Base-by-base conservation (phyloP, 2,797 vertebrate species). In the Aeoliscus strigatus region DNA sequence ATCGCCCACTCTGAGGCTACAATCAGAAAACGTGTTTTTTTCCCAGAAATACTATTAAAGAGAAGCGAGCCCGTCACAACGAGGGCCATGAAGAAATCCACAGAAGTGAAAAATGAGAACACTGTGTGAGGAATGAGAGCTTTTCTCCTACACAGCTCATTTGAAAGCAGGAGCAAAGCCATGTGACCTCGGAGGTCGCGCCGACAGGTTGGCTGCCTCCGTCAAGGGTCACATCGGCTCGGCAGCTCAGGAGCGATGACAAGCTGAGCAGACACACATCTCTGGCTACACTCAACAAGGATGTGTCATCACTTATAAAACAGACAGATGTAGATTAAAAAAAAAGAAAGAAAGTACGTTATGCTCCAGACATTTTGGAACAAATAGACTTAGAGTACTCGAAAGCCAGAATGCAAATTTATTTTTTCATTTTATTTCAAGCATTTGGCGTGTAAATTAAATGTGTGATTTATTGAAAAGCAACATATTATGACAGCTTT, bases 241-340 rank as follows among this genome's bases (percentile, higher is more conserved):
- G 82, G 82, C 81, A 78, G 74, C 70, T 76, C 12, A 2, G 61
- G n/a, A 54, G 48, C 70, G 56, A 70, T 54, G 70, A 81, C 76
- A 70, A 66, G 75, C 59, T 41, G 54, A 64, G 66, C 54, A 52
- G 68, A 80, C 66, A 82, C 65, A 62, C 59, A 62, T 48, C 41
- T 66, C 66, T 52, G 67, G 51, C 38, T 63, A 48, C 37, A 59
- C 16, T 26, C 26, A 31, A 36, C 32, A 32, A 39, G 44, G 48
- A 52, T 42, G 16, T 52, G 28, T 14, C 21, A 52, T 21, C 28
- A 35, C 14, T 5, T 17, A 43, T 15, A 14, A 30, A 37, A 34
- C 9, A 18, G 14, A 34, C 11, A 31, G 8, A 11, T 11, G 8
- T 4, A 14, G 21, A 39, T 24, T 15, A 36, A 28, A n/a, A 14